Base-by-base conservation (phyloP, 2,797 vertebrate genomes). In the Rachycentron canadum region DNA sequence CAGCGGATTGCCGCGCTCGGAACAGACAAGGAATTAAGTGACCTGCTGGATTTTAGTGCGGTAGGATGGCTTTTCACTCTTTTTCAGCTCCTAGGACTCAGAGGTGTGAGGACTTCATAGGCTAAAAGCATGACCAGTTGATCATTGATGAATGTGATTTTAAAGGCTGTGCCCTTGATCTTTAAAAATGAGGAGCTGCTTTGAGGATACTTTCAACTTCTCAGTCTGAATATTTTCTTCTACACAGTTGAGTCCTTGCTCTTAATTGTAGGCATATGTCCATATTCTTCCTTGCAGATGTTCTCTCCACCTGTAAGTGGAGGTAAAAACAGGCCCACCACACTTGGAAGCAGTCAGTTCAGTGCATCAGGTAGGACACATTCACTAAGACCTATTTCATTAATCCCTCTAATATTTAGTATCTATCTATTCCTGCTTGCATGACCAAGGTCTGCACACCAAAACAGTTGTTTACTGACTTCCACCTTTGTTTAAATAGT, bases 1-100 rank as follows among this genome's bases (percentile, higher is more conserved):
- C 98, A 99, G 96, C 98, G 98, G 96, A 97, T 98, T 95, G 97
- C 98, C 95, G 98, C 98, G 87, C 97, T 99, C 81, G 98, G 98
- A 92, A 99, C 98, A 73, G 98, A 99, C 96, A 99, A 99, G 97
- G 98, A 99, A 88, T 91, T 99, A 94, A 99, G 98, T 94, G 98
- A 99, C 94, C 93, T 99, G 93, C 98, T 99, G 96, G 98, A 99
- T 95, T 99, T 99, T 88, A 99, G 98, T 76, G 98, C 98, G 97
- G 98, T 99, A 97, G 83, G 97, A 85, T 68, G 53, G 82, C 78
- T 72, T 77, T 67, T 58, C 25, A 43, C 28, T 70, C 16, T 41
- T 34, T 28, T 23, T 11, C 55, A 69, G 25, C 36, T 67, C 34
- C 62, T 47, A 69, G 28, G 10, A 32, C 23, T 75, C 53, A 60